A percentile compares a stretch with the other conserved stretches of the same genome.
Conservation (phyloP, 2,888 invertebrate species). For the Platerodrilus igneus region DNA sequence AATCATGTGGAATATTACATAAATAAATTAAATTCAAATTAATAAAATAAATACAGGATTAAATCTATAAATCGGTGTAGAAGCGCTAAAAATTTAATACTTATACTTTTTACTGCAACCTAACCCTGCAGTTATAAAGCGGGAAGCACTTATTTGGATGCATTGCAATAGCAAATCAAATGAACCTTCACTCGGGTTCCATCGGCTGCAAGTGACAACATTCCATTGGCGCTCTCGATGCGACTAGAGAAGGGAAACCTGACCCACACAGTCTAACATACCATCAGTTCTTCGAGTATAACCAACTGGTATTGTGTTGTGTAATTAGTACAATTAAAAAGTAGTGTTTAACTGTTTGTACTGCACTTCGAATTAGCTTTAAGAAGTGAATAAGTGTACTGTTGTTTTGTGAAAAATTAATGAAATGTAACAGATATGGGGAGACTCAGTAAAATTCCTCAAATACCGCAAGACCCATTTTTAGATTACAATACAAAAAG, state of each 20-base stretch:
- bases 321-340: conserved; percentile 3
- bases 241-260: conserved; percentile 31
- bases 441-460: conserved; percentile 48
- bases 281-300: conserved; percentile 30
- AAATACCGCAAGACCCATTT: conserved; percentile 48
- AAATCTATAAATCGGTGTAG: too few relatives aligned
- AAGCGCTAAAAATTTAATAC: too few relatives aligned
- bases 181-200: conserved; percentile 36
- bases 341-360: neutral
- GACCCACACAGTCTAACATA: conserved; percentile 32
- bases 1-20: too few relatives aligned
- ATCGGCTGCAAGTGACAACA: conserved; percentile 44
- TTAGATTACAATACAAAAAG: conserved; percentile 57
- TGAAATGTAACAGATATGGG: conserved; percentile 46
- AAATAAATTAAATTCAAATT: too few relatives aligned
- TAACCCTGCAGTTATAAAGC: too few relatives aligned
- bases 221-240: conserved; percentile 36
- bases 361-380: neutral
- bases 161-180: too few relatives aligned
- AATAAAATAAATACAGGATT: too few relatives aligned
- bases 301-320: conserved; percentile 14
- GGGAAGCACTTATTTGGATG: too few relatives aligned
- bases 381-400: conserved; percentile 8
- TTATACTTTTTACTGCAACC: too few relatives aligned
- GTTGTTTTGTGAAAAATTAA: conserved; percentile 17